Conservation (phyloP, 2,797 vertebrate species). For the Gorsachius magnificus region DNA sequence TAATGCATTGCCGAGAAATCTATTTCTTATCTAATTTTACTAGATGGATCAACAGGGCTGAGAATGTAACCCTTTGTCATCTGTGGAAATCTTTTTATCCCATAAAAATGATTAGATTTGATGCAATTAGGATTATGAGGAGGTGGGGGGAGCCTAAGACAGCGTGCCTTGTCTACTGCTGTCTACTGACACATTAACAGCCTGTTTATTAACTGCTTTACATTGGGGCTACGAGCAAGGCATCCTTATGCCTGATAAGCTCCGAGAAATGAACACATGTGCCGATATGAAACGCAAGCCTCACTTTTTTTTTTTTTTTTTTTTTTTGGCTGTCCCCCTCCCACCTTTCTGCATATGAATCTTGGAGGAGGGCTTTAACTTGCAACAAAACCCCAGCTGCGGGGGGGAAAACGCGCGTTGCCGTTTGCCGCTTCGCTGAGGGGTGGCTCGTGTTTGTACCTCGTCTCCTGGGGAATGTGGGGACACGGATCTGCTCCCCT, state of each 20-base stretch:
- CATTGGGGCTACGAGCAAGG: background rate
- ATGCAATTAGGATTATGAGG: conserved; percentile 70
- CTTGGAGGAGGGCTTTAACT: conserved; percentile 14
- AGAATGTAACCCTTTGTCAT: conserved; percentile 61
- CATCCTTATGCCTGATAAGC: background rate
- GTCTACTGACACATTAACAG: conserved; percentile 62
- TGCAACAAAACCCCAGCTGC: background rate
- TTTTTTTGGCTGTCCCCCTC: background rate
- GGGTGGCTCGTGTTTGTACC: rapidly evolving
- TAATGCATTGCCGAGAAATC: conserved; percentile 51
- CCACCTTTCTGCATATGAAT: conserved; percentile 34
- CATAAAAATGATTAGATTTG: conserved; percentile 73
- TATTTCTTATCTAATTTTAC: conserved; percentile 61
- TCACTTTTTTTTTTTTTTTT: background rate
- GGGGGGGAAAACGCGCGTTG: background rate
- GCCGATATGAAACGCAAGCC: background rate
- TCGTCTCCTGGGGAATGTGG: rapidly evolving
- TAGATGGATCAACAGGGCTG: conserved; percentile 56
- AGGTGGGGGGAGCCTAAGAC: conserved; percentile 20
- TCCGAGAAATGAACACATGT: background rate
- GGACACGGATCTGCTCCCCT: rapidly evolving
- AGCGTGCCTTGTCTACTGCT: background rate
- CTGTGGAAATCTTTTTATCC: conserved; percentile 72
- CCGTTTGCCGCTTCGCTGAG: rapidly evolving
- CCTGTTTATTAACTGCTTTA: conserved; percentile 57